phyloP scores from a whole-genome alignment of 2,113 vertebrate genomes.

The Oenanthe melanoleuca region DNA sequence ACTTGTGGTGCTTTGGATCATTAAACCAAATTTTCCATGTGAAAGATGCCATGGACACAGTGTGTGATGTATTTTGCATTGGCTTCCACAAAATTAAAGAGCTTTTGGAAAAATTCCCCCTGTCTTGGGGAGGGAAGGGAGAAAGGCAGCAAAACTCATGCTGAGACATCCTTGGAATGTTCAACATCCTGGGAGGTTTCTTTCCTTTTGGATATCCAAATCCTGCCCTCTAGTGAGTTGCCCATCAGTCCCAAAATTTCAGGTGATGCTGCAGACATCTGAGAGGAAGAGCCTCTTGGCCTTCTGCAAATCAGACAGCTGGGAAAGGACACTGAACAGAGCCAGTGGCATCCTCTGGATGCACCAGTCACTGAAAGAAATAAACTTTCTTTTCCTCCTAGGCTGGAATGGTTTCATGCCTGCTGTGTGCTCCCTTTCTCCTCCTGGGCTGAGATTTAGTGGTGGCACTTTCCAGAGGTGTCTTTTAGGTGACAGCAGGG shows the following conservation, averaged over 20 bases:
- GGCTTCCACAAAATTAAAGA: neutral
- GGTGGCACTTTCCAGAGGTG: neutral
- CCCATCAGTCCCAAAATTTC: neutral
- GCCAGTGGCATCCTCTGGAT: neutral
- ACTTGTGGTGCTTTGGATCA: neutral
- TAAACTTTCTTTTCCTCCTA: neutral
- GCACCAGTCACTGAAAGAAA: neutral
- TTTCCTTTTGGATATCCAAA: neutral
- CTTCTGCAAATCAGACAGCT: neutral
- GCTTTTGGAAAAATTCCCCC: neutral
- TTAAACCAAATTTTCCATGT: neutral
- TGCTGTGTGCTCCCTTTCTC: neutral
- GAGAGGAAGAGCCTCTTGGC: neutral
- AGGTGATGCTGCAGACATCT: neutral
- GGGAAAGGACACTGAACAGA: neutral
- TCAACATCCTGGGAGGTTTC: neutral
- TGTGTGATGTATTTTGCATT: neutral
- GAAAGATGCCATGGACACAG: neutral
- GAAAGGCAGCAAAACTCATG: neutral
- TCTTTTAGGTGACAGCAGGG: neutral
- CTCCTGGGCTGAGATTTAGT: neutral
- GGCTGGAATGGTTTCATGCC: neutral
- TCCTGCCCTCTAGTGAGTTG: neutral
- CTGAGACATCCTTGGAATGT: neutral
- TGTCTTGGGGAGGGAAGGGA: neutral